These are phyloP conservation scores for Acyrthosiphon pisum DNA, from an alignment of 1,140 invertebrate genomes.

Conservation along the genomic window DNA sequence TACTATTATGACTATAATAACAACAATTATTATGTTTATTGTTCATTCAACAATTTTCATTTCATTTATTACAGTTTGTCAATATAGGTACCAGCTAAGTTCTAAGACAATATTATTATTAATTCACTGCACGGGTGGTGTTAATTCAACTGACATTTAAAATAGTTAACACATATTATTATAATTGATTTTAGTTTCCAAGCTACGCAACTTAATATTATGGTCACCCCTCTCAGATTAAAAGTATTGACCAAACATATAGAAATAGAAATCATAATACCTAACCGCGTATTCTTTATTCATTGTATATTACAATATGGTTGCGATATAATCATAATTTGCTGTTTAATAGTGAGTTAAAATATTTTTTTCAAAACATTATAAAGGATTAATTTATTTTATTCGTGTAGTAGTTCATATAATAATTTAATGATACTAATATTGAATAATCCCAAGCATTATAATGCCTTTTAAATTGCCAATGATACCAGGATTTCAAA, in stretches of 20 bases:
- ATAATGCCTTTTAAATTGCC: not conserved
- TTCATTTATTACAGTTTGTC: not conserved
- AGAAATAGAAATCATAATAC: not conserved
- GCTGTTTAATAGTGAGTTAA: not conserved
- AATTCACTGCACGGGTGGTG: not conserved
- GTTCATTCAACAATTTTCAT: not conserved
- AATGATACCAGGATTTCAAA: constrained; percentile 46
- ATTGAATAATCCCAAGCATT: not conserved
- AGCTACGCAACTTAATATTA: not conserved
- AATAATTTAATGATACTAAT: not conserved
- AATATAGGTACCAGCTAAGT: not conserved
- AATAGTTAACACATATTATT: not conserved
- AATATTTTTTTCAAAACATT: not conserved
- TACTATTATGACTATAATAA: not conserved
- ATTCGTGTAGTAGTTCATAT: not conserved
- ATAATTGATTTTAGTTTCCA: not conserved
- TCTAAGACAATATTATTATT: not conserved
- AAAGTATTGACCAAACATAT: constrained; percentile 14
- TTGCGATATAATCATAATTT: not conserved
- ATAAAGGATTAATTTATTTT: not conserved
- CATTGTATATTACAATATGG: not conserved
- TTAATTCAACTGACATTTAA: not conserved
- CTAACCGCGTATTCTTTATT: not conserved
- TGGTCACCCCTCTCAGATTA: not conserved
- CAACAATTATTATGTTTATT: not conserved